Conservation (phyloP, 92 coral and sea anemone species). For the Paramuricea clavata region DNA sequence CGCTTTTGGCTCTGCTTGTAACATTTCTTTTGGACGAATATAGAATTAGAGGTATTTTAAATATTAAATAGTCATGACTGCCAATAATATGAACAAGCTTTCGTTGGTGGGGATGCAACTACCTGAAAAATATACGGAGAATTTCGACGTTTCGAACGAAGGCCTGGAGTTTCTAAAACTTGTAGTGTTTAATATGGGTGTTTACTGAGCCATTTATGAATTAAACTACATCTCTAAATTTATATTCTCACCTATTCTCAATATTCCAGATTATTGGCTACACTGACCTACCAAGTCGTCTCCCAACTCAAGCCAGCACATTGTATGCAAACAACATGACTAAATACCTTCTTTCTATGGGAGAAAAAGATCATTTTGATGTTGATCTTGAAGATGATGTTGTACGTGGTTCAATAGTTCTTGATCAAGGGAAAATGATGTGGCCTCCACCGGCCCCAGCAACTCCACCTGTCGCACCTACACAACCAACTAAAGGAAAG, state of each 20-base stretch:
- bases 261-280: conserved; percentile 85
- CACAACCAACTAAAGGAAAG: conserved; percentile 55
- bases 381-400: conserved; percentile 97
- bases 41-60: too few species aligned
- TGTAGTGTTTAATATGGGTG: too few species aligned
- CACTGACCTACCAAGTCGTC: conserved; percentile 97
- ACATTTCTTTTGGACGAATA: too few species aligned
- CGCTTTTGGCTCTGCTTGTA: too few species aligned
- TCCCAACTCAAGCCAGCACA: conserved; percentile 96
- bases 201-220: too few species aligned
- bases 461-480: conserved; percentile 82
- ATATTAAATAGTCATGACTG: too few species aligned
- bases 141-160: too few species aligned
- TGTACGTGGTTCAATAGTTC: conserved; percentile 92
- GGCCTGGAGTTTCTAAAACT: too few species aligned
- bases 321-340: conserved; percentile 95
- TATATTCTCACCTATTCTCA: neutral
- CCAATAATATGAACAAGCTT: too few species aligned
- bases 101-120: too few species aligned
- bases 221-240: too few species aligned
- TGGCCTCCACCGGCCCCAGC: conserved; percentile 94
- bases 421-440: conserved; percentile 92
- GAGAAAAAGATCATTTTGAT: conserved; percentile 85
- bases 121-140: too few species aligned
- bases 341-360: conserved; percentile 95